phyloP scores from a whole-genome alignment of 2,113 vertebrate species.

The Vireo altiloquus region DNA sequence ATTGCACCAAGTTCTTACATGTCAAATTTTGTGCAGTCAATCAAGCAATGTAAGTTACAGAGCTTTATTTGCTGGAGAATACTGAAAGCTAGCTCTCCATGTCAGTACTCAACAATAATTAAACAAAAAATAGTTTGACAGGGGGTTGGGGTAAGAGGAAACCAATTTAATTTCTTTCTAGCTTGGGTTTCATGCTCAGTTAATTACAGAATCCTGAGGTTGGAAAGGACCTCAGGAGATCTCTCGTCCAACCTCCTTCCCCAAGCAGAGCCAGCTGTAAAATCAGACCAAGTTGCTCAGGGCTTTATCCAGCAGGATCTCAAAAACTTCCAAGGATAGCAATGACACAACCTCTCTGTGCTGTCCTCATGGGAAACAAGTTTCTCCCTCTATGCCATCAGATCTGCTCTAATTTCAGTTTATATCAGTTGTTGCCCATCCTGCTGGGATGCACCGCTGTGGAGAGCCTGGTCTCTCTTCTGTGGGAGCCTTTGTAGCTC shows the following conservation, averaged over 20 bases:
- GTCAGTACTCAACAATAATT: slow-evolving; percentile 48
- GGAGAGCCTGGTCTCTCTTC: neutral
- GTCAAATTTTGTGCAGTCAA: slow-evolving; percentile 21
- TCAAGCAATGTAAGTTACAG: slow-evolving; percentile 1
- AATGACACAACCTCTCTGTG: neutral
- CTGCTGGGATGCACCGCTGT: neutral
- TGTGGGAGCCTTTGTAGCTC: neutral
- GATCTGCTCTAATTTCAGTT: neutral
- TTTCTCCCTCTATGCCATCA: neutral
- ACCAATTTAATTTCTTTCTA: slow-evolving; percentile 52
- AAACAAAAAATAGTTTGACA: slow-evolving; percentile 1
- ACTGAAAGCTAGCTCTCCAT: neutral
- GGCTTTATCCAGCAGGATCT: neutral
- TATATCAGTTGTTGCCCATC: neutral
- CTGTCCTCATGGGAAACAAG: neutral
- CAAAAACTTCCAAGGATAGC: neutral
- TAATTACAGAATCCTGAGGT: slow-evolving; percentile 46
- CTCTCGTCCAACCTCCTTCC: neutral
- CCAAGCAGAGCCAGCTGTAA: neutral
- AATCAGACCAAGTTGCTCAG: neutral
- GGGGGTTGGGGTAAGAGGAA: neutral
- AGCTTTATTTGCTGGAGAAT: slow-evolving; percentile 8
- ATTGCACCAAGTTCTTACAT: neutral
- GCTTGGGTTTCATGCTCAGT: slow-evolving; percentile 28
- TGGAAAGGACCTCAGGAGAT: slow-evolving; percentile 35